These are phyloP conservation scores for Bombus soroeensis DNA, from an alignment of 1,140 invertebrate genomes.

Conservation along the genomic window DNA sequence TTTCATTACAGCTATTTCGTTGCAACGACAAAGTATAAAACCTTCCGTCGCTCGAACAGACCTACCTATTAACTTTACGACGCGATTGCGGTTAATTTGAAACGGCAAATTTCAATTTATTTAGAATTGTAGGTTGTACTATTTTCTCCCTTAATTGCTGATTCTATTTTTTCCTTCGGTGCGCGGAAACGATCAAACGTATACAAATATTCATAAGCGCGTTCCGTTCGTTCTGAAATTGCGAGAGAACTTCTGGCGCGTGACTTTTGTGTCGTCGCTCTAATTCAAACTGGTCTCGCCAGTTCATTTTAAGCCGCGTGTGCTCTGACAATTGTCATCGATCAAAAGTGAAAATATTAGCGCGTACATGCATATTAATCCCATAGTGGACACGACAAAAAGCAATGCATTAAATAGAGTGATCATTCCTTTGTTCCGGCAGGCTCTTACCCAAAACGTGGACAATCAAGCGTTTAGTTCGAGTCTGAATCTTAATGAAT, in stretches of 20 bases:
- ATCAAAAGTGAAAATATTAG: conserved; percentile 31
- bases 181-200: conserved; percentile 29
- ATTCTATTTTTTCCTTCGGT: neutral
- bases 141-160: neutral
- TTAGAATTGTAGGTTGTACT: neutral
- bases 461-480: neutral
- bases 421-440: neutral
- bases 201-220: neutral
- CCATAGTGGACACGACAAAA: neutral
- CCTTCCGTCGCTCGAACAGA: neutral
- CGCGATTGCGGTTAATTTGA: neutral
- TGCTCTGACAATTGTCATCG: conserved; percentile 44
- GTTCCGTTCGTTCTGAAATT: neutral
- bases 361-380: conserved; percentile 31
- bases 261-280: conserved; percentile 43
- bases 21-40: neutral
- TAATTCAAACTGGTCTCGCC: conserved; percentile 12
- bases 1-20: neutral
- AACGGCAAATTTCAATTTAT: conserved; percentile 20
- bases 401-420: neutral
- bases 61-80: neutral
- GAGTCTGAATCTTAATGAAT: neutral
- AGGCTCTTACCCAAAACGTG: neutral
- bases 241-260: conserved; percentile 45
- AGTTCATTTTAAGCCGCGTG: conserved; percentile 6